A percentile compares a stretch with the other conserved stretches of the same genome.
Conservation (phyloP, 2,888 invertebrate genomes). For the Drosophila neoperkinsi region DNA sequence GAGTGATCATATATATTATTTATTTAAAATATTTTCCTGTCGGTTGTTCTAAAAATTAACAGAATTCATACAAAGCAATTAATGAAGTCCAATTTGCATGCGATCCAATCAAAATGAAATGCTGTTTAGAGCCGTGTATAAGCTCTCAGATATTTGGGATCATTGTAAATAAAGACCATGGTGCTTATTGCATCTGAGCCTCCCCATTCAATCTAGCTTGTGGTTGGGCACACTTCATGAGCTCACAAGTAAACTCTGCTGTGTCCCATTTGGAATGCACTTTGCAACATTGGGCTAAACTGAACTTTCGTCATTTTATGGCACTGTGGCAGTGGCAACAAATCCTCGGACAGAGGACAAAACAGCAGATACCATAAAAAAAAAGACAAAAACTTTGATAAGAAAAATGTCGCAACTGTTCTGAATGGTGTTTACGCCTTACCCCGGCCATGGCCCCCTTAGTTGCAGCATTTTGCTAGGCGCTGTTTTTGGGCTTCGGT, state of each 20-base stretch:
- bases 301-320: slow-evolving; percentile 58
- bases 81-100: not conserved
- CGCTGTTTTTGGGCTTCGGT: slow-evolving; percentile 31
- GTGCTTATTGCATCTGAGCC: slow-evolving; percentile 62
- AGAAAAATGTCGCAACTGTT: slow-evolving; percentile 58
- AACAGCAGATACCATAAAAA: not conserved
- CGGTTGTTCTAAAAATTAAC: not conserved
- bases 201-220: slow-evolving; percentile 67
- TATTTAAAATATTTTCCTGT: not conserved
- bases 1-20: not conserved
- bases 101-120: slow-evolving; percentile 16
- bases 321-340: slow-evolving; percentile 32
- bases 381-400: slow-evolving; percentile 22
- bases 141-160: slow-evolving; percentile 18
- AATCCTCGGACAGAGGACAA: slow-evolving; percentile 47
- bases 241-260: slow-evolving; percentile 2
- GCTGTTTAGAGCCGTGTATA: slow-evolving; percentile 11
- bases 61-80: not conserved
- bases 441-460: not conserved
- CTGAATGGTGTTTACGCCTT: slow-evolving; percentile 32
- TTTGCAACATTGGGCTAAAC: slow-evolving; percentile 40
- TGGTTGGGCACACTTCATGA: slow-evolving; percentile 26
- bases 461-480: slow-evolving; percentile 27
- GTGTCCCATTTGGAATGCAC: slow-evolving; percentile 57
- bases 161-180: slow-evolving; percentile 39